Evolutionary conservation across 1,140 invertebrate genomes (phyloP), one percentile per base, ranked within the genome.

Genomic region (Sinonovacula constricta): DNA sequence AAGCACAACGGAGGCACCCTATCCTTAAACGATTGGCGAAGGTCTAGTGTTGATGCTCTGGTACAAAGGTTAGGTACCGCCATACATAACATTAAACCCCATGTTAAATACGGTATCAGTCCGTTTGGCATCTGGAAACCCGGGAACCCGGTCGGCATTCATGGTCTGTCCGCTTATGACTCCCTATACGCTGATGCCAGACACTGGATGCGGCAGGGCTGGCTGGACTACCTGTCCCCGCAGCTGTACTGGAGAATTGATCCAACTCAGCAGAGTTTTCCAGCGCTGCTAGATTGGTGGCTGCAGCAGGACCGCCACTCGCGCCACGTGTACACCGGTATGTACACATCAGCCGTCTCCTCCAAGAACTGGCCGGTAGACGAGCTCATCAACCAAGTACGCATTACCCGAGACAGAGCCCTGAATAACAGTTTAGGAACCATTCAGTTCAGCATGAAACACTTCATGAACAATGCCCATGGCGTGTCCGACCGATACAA

Each of bases 241-340:
- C 89, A 90, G 74, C 79, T 90, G 10, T 90, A 90, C 77, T 90
- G 88, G 88, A 33, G 74, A 62, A 88, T 90, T 49, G 87, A 87
- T 77, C 83, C 87, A 14, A 81, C 85, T 0, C 80, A 81, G 33
- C 88, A 89, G 71, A 89, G 87, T 57, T 90, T 85, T 69, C 81
- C 87, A 0, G 80, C 72, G 30, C 77, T 90, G 3, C 65, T 89
- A 5, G 83, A 87, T 49, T 90, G 88, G 88, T 90, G 89, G 89
- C 59, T 84, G 15, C 34, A 85, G 24, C 85, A 88, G 74, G 85
- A 85, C 57, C 33, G 60, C 0, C 67, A 80, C 7, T 36, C 77
- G 3, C 69, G 81, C 14, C 85, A 88, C 54, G 28, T 90, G 10
- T 88, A 87, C 70, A 53, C 83, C 0, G 88, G 86, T 14, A 85